Conservation (phyloP, 2,888 invertebrate species). For the Hyposoter dolosus region DNA sequence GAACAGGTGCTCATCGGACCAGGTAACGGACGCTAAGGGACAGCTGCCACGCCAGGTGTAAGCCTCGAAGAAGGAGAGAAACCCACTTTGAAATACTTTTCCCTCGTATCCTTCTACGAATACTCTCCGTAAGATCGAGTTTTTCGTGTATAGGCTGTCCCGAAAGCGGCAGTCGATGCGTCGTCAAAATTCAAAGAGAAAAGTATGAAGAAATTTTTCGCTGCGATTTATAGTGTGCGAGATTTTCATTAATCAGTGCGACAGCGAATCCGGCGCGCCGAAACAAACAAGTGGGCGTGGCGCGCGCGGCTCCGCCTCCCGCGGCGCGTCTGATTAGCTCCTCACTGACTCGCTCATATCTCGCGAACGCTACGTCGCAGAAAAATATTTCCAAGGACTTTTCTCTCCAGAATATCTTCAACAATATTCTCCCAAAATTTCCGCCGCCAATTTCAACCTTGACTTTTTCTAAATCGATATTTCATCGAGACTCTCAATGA, state of each 20-base stretch:
- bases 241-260: background rate
- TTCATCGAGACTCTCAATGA: too few species aligned
- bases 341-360: background rate
- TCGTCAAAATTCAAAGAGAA: background rate
- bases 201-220: background rate
- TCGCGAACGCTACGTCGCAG: background rate
- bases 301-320: background rate
- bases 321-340: background rate
- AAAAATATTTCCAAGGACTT: background rate
- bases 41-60: constrained; percentile 84
- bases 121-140: constrained; percentile 3
- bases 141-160: background rate
- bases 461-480: too few species aligned
- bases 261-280: background rate
- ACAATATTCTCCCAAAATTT: background rate
- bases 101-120: constrained; percentile 7
- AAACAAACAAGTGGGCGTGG: background rate
- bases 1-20: constrained; percentile 81
- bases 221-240: background rate
- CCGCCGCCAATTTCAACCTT: too few species aligned
- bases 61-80: constrained; percentile 59
- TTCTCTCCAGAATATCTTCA: background rate
- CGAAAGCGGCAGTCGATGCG: background rate
- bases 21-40: constrained; percentile 81
- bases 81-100: constrained; percentile 62